Evolutionary conservation across 2,797 vertebrate genomes (phyloP), one percentile per base, ranked within the genome.

Genomic region (Tinamus major): DNA sequence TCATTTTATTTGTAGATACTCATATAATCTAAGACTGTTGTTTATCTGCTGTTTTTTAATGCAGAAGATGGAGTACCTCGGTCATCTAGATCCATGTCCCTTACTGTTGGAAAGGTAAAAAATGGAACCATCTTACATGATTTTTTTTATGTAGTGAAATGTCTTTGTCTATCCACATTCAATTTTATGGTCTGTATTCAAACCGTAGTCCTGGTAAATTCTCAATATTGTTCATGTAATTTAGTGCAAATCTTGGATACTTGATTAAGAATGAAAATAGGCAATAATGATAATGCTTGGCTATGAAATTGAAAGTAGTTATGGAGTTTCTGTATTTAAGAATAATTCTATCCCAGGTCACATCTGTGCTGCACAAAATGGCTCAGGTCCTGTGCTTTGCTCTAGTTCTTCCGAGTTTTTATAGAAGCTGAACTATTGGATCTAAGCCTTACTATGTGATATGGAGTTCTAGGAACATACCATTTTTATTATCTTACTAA

Each of bases 51-150:
- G 27, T 93, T 89, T 92, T 92, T 92, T 49, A 49, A 33, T 97
- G 55, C 96, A 99, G 99, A 99, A 95, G 99, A 99, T 39, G 99
- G 99, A 39, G 98, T 99, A 75, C 98, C 99, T 88, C 98, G 99
- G 75, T 91, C 99, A 4, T 98, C 98, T 1, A 98, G 99, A 95
- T 99, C 99, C 59, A 99, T 99, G 99, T 99, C 99, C 55, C 98
- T 99, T 92, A 99, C 98, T n/a, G 97, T 99, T 95, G 99, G 99
- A 97, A 99, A 99, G 98, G 99, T 99, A 98, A 27, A 37, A 77
- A 65, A 41, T 72, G 35, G 76, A 93, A 78, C 53, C 79, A 79
- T 72, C 78, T 2, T 0, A 68, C 86, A 13, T 44, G 13, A 39
- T 0, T 1, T 59, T 91, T 55, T 91, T 55, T 74, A 31, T 78